phyloP scores from a whole-genome alignment of 92 coral and sea anemone genomes.

The Siderastrea radians region DNA sequence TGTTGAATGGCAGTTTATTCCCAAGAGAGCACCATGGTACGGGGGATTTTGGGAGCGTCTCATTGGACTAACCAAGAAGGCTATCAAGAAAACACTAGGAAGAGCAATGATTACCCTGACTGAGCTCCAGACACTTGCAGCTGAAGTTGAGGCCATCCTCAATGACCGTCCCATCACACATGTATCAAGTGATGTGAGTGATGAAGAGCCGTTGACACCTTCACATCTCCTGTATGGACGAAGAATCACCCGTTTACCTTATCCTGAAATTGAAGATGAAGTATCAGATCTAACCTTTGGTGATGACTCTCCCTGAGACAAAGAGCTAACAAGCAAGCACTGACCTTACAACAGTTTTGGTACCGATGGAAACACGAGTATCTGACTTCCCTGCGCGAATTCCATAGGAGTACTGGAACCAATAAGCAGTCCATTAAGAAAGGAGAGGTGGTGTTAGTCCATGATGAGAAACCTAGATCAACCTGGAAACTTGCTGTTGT shows the following conservation, averaged over 20 bases:
- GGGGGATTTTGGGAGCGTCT: conserved; percentile 79
- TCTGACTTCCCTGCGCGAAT: too few species aligned
- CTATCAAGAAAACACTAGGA: conserved; percentile 69
- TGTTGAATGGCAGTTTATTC: conserved; percentile 76
- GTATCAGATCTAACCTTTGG: too few species aligned
- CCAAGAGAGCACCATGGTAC: conserved; percentile 71
- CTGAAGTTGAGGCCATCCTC: conserved; percentile 19
- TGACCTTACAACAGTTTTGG: too few species aligned
- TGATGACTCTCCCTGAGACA: too few species aligned
- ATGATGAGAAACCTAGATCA: too few species aligned
- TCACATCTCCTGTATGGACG: conserved; percentile 6
- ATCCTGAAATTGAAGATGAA: background rate
- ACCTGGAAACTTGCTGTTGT: background rate
- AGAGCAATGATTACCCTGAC: conserved; percentile 35
- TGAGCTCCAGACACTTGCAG: conserved; percentile 48
- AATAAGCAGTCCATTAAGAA: too few species aligned
- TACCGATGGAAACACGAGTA: too few species aligned
- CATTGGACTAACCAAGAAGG: conserved; percentile 69
- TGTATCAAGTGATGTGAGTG: conserved; percentile 27
- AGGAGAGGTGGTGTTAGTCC: too few species aligned
- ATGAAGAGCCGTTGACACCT: conserved; percentile 49
- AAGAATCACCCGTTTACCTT: conserved; percentile 13
- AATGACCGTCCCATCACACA: background rate
- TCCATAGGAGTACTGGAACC: too few species aligned
- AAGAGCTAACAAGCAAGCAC: too few species aligned